Base-by-base conservation (phyloP, 2,113 vertebrate species). In the Phainopepla nitens region DNA sequence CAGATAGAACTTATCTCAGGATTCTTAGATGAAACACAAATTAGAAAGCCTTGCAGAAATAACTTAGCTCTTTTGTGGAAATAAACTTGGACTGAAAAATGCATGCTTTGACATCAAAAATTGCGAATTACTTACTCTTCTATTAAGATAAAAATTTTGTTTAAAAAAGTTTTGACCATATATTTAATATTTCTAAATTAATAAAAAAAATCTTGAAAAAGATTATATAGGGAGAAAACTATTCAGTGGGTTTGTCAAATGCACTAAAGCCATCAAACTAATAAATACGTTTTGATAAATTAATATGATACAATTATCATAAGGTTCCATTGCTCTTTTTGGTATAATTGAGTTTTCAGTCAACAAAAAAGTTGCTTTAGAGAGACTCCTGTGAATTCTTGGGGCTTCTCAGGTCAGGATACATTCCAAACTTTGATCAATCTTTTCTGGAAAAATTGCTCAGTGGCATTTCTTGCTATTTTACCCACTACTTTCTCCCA, bases 381-480 rank as follows among this genome's bases (percentile, higher is more conserved):
- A 62, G 78, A 93, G 42, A n/a, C 4, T 68, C 13, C 7, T 76
- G 41, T 47, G 28, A 94, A 92, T 91, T 94, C 29, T 81, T 72
- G 25, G 33, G 39, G 13, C 23, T 78, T 94, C 66, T 91, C 57
- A 82, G 89, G 54, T 90, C 92, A 97, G 72, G 57, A 84, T 21
- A 56, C 62, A 93, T 93, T 82, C 60, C 75, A 92, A 81, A 90
- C 60, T 62, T 88, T 56, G 89, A 96, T 95, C 94, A 91, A 44
- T 88, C 78, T 86, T 85, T 92, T 76, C 53, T 78, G 68, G 58
- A 96, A 91, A 93, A 93, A 91, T 62, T 73, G 54, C 42, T 89
- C 58, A 75, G 33, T 92, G 69, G 78, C 82, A 83, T 68, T 90
- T 75, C 77, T 95, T 91, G 73, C 79, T 98, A 62, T 93, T 96